phyloP scores from a whole-genome alignment of 2,888 invertebrate genomes.

The Himalopsyche kuldschensis region DNA sequence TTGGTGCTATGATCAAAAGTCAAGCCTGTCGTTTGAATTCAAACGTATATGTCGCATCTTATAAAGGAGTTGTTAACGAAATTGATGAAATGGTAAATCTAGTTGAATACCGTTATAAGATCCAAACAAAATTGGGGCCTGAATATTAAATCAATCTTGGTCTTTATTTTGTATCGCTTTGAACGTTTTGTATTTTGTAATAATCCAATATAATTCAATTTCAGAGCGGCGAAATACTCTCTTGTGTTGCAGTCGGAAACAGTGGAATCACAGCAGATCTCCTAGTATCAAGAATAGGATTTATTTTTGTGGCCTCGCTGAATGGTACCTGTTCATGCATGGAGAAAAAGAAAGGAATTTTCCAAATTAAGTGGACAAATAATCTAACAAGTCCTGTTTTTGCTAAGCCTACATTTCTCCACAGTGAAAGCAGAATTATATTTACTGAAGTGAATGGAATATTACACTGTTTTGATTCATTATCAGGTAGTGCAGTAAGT shows the following conservation, averaged over 20 bases:
- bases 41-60: conserved; percentile 68
- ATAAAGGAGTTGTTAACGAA: conserved; percentile 68
- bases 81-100: conserved; percentile 57
- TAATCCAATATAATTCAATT: conserved; percentile 41
- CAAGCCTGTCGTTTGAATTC: conserved; percentile 49
- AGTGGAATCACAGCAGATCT: conserved; percentile 58
- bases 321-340: conserved; percentile 63
- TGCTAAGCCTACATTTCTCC: conserved; percentile 62
- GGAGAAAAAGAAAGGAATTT: conserved; percentile 52
- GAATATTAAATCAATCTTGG: too few relatives aligned
- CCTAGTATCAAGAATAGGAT: conserved; percentile 48
- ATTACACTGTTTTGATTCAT: conserved; percentile 57
- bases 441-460: conserved; percentile 61
- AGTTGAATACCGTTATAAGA: not conserved
- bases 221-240: conserved; percentile 55
- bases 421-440: conserved; percentile 58
- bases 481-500: conserved; percentile 56
- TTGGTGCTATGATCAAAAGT: conserved; percentile 68
- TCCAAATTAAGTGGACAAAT: conserved; percentile 63
- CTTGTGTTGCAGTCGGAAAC: conserved; percentile 49
- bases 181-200: conserved; percentile 17
- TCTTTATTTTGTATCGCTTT: not conserved
- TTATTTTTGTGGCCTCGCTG: conserved; percentile 58
- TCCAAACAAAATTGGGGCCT: too few relatives aligned
- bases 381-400: conserved; percentile 66